A percentile compares a stretch with the other conserved stretches of the same genome.
phyloP scores from a whole-genome alignment of 2,888 invertebrate species.

The Drosophila villosipedis region DNA sequence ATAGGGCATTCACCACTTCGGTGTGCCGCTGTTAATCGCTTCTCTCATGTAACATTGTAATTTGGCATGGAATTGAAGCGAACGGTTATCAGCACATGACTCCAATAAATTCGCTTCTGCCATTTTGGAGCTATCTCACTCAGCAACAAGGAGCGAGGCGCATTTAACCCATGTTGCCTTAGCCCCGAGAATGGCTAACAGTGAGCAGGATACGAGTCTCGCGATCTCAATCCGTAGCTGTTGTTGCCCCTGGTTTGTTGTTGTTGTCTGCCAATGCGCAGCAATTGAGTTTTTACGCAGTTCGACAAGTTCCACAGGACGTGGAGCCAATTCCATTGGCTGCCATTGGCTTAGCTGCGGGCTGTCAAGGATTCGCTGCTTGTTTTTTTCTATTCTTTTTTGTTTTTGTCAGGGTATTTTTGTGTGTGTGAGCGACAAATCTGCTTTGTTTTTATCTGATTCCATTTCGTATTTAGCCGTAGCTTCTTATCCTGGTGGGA shows the following conservation, averaged over 20 bases:
- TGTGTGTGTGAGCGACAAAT: slow-evolving; percentile 67
- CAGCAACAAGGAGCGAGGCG: slow-evolving; percentile 45
- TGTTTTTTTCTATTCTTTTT: slow-evolving; percentile 24
- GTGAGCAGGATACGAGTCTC: slow-evolving; percentile 2
- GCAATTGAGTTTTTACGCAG: slow-evolving; percentile 81
- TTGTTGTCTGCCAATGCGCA: slow-evolving; percentile 56
- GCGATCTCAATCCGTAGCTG: slow-evolving; percentile 57
- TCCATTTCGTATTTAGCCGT: slow-evolving; percentile 73
- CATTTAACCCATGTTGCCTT: slow-evolving; percentile 62
- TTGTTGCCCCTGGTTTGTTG: slow-evolving; percentile 19
- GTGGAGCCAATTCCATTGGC: slow-evolving; percentile 42
- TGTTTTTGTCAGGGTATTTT: slow-evolving; percentile 22
- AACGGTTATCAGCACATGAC: slow-evolving; percentile 78
- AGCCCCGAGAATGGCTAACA: slow-evolving; percentile 19
- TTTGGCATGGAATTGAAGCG: slow-evolving; percentile 73
- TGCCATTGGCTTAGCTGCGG: slow-evolving; percentile 61
- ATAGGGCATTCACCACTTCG: slow-evolving; percentile 40
- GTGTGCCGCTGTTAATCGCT: slow-evolving; percentile 1
- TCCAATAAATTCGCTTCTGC: slow-evolving; percentile 78
- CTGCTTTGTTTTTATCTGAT: slow-evolving; percentile 82
- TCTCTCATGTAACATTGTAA: slow-evolving; percentile 70
- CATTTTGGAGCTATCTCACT: slow-evolving; percentile 70
- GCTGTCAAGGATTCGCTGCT: slow-evolving; percentile 51
- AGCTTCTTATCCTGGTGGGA: slow-evolving; percentile 79
- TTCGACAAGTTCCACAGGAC: slow-evolving; percentile 67